phyloP scores from a whole-genome alignment of 2,888 invertebrate species.

The Rhamnusium bicolor region DNA sequence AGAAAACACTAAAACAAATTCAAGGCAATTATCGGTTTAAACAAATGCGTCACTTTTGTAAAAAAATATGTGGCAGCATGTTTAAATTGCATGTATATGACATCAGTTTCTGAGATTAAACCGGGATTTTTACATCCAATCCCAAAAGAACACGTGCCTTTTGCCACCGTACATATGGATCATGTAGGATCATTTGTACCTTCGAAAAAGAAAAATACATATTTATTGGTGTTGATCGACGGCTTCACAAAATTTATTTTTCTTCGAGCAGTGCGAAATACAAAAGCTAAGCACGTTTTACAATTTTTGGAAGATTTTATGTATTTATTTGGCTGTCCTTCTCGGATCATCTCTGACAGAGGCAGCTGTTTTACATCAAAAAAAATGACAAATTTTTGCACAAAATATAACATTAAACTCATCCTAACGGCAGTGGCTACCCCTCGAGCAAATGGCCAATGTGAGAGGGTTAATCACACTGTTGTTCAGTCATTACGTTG shows the following conservation, averaged over 20 bases:
- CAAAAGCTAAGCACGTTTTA: background rate
- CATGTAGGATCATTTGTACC: too few relatives aligned
- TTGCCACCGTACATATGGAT: too few relatives aligned
- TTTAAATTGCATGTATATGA: too few relatives aligned
- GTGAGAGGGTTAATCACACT: background rate
- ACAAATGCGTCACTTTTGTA: background rate
- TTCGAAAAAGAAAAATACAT: too few relatives aligned
- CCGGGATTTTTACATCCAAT: too few relatives aligned
- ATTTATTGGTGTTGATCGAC: too few relatives aligned
- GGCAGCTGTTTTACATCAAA: background rate
- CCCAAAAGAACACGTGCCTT: too few relatives aligned
- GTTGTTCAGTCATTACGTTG: background rate
- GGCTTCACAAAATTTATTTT: slow-evolving; percentile 2
- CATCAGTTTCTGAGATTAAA: too few relatives aligned
- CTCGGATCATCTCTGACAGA: background rate
- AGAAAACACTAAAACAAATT: too few relatives aligned
- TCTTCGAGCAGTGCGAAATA: background rate
- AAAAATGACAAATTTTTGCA: background rate
- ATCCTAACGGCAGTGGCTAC: background rate
- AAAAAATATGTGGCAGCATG: too few relatives aligned
- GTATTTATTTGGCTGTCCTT: too few relatives aligned
- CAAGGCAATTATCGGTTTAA: background rate
- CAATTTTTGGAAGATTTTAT: background rate
- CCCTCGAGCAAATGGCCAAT: slow-evolving; percentile 5
- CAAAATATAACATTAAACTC: background rate